Evolutionary conservation across 37 sponge, comb jelly and placozoan species (phyloP).

Genomic region (Corticium candelabrum): DNA sequence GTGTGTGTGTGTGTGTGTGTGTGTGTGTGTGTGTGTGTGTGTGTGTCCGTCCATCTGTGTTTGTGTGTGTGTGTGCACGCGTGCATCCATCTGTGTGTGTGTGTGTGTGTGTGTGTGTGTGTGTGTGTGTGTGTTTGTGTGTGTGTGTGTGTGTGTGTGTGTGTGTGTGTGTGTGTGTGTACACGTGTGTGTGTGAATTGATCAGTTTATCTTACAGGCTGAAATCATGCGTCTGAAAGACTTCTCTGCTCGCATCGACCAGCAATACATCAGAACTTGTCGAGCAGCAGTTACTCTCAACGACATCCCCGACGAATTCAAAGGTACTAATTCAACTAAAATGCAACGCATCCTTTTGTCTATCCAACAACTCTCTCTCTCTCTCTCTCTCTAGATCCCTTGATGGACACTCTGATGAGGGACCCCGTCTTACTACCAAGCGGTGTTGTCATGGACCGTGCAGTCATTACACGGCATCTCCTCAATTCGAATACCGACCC

Average conservation of each 20-base stretch:
- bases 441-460: conserved; percentile 80
- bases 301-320: conserved; percentile 80
- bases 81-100: no score
- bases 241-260: background rate
- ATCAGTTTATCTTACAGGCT: background rate
- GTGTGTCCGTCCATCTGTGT: no score
- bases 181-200: no score
- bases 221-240: background rate
- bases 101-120: no score
- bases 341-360: background rate
- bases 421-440: conserved; percentile 89
- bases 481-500: conserved; percentile 85
- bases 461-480: conserved; percentile 79
- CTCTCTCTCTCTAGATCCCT: conserved; percentile 51
- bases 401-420: conserved; percentile 93
- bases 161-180: no score
- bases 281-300: conserved; percentile 48
- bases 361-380: background rate
- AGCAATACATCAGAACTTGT: background rate
- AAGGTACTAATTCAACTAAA: conserved; percentile 23
- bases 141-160: no score
- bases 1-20: no score
- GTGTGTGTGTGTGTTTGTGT: no score
- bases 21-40: no score
- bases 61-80: no score